Percentiles rank a stretch among this genome's conserved stretches.
Evolutionary conservation across 1,140 invertebrate species (phyloP).

Genomic region (Spodoptera litura): DNA sequence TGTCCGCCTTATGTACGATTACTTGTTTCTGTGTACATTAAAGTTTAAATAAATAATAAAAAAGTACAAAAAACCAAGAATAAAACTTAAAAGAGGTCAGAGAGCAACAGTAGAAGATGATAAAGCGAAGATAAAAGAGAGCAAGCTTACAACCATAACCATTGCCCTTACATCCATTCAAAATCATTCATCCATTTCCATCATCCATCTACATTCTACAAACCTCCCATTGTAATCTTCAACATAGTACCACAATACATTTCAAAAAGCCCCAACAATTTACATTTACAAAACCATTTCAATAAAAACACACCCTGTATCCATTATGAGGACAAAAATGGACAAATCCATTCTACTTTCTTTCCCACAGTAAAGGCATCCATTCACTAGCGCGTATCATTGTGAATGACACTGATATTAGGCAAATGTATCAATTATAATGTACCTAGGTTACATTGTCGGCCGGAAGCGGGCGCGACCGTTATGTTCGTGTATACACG

Average conservation of each 20-base stretch:
- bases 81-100: too few relatives aligned
- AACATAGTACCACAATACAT: not conserved
- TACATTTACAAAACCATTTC: not conserved
- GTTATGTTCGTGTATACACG: constrained; percentile 36
- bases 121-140: too few relatives aligned
- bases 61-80: too few relatives aligned
- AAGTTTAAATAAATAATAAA: too few relatives aligned
- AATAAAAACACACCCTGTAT: not conserved
- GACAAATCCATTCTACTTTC: not conserved
- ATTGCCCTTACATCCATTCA: too few relatives aligned
- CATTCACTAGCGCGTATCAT: constrained; percentile 19
- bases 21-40: too few relatives aligned
- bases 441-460: constrained; percentile 7
- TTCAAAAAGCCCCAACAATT: not conserved
- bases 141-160: too few relatives aligned
- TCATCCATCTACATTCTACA: not conserved
- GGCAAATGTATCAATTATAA: constrained; percentile 39
- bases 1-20: too few relatives aligned
- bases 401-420: constrained; percentile 41
- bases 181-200: not conserved
- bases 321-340: not conserved
- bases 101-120: too few relatives aligned
- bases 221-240: not conserved
- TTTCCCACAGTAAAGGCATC: constrained; percentile 11
- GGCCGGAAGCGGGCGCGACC: constrained; percentile 37